Conservation (phyloP, 2,797 vertebrate genomes). For the Sebastes wilsoni region DNA sequence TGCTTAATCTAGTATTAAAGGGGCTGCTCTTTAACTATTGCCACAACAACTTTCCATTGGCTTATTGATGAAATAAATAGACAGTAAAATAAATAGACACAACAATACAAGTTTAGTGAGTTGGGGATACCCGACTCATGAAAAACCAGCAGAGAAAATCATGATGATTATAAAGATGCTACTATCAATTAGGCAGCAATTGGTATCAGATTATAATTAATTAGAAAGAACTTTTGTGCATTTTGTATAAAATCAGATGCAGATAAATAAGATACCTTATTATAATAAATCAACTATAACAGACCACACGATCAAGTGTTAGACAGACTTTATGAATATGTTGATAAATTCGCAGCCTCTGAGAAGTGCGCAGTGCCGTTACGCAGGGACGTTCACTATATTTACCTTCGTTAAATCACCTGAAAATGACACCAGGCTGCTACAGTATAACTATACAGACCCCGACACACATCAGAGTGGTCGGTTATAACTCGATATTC, state of each 20-base stretch:
- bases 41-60: not conserved
- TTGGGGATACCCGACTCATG: not conserved
- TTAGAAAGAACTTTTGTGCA: not conserved
- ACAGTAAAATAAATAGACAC: not conserved
- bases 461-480: too few species aligned
- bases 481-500: not conserved
- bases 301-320: too few species aligned
- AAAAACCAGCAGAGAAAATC: not conserved
- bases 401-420: too few species aligned
- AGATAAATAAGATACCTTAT: not conserved
- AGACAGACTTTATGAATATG: too few species aligned
- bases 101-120: not conserved
- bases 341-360: too few species aligned
- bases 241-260: not conserved
- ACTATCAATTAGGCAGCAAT: not conserved
- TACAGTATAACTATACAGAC: not conserved
- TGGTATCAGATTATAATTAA: not conserved
- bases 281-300: not conserved
- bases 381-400: too few species aligned
- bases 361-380: too few species aligned
- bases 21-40: not conserved
- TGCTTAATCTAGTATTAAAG: not conserved
- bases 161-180: not conserved
- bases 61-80: not conserved
- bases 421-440: rapidly evolving